Evolutionary conservation across 64 coral and sea anemone genomes (phyloP), one percentile per base, ranked within the genome.

Genomic region (Trachythela sp.): DNA sequence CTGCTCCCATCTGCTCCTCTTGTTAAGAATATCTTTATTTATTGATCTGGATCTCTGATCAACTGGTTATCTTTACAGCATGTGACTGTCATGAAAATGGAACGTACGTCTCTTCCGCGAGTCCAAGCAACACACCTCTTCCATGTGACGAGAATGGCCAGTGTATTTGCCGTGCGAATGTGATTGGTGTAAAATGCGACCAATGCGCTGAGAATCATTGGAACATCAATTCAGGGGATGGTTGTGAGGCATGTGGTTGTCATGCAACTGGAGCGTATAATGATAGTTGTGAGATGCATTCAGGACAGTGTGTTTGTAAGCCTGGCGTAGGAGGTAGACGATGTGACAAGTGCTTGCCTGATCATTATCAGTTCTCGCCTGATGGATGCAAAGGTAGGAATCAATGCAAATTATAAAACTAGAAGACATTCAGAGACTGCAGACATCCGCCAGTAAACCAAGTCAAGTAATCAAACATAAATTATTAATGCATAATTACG

Each of bases 291-390:
- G 92, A 91, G 39, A 88, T 98, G 33, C 88, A 84, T 34, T 93
- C 91, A 8, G 96, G 96, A 20, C 93, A 99, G 75, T 99, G 96
- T 38, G 86, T 80, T 50, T 99, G 96, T 40, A 99, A 99, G 54
- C 91, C 89, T 37, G 96, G 96, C 8, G 87, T 99, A 14, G 94
- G 91, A 26, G 96, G 96, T 10, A 77, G 93, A 45, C n/a, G n/a
- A 24, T 99, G 96, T 77, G 91, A 99, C 48, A 64, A 72, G 22
- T 99, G 96, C 85, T 67, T 93, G 70, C 64, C 85, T 6, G 93
- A 99, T 85, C 92, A 93, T 87, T 99, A 89, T 67, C 60, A 48
- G 2, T 99, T 93, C 67, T 94, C 96, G 10, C 64, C 88, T 2
- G 36, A 86, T 22, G 96, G 96, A 15, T 99, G 96, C 70, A 41